A percentile compares a stretch with the other conserved stretches of the same genome.
Conservation (phyloP, 2,888 invertebrate genomes). For the Nemotelus pantherinus region DNA sequence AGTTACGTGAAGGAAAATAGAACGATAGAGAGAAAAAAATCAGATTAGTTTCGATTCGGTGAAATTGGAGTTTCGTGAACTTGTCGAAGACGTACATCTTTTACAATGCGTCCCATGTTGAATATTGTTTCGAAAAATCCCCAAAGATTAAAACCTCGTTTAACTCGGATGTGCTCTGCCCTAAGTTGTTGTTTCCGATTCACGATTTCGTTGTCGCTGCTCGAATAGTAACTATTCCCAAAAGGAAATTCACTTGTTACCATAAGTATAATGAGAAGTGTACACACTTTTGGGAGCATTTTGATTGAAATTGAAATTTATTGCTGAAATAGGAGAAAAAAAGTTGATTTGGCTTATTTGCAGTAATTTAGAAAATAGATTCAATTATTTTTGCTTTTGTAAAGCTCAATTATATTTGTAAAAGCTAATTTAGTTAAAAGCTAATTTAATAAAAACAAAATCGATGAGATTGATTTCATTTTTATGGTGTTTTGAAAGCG, state of each 20-base stretch:
- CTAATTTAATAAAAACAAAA: too few relatives aligned
- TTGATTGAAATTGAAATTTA: neutral
- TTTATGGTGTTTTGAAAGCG: too few relatives aligned
- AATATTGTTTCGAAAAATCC: conserved; percentile 61
- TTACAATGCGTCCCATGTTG: conserved; percentile 59
- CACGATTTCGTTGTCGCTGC: neutral
- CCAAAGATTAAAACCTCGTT: conserved; percentile 56
- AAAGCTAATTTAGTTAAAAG: too few relatives aligned
- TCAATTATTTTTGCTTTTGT: too few relatives aligned
- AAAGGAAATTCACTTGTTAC: conserved; percentile 16
- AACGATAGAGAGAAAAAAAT: conserved; percentile 35
- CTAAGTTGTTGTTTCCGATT: conserved; percentile 53
- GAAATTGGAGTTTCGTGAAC: conserved; percentile 16
- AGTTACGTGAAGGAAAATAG: conserved; percentile 14
- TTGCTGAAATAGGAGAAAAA: conserved; percentile 2
- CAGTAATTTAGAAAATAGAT: neutral
- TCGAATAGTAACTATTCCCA: neutral
- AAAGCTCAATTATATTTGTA: too few relatives aligned
- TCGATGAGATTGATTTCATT: too few relatives aligned
- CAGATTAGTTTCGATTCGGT: conserved; percentile 24
- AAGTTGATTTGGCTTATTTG: neutral
- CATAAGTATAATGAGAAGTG: conserved; percentile 22
- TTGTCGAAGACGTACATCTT: conserved; percentile 57
- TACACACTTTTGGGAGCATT: conserved; percentile 34
- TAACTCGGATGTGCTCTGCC: conserved; percentile 37